Evolutionary conservation across 2,797 vertebrate species (phyloP), one percentile per base, ranked within the genome.

Genomic region (Echeneis naucrates): DNA sequence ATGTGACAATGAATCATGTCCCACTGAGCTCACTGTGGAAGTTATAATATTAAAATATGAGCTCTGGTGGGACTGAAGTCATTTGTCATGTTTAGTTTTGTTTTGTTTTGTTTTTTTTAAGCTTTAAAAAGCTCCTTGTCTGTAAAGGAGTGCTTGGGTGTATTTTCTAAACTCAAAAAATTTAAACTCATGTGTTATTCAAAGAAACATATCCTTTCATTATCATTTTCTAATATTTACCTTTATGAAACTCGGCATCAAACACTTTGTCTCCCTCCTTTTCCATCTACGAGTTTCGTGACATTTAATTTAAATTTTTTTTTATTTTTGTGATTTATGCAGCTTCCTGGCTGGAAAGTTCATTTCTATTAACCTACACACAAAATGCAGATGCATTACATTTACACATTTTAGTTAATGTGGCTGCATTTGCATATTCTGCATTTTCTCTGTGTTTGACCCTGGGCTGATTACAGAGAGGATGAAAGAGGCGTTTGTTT

Each of bases 311-410:
- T 56, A 35, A 47, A 11, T 42, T 38, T 3, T n/a, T n/a, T n/a
- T 30, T 30, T 30, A 30, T 30, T 30, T 30, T 30, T 62, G n/a
- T 62, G 63, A 68, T 75, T 76, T 17, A 60, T 72, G 48, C 32
- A 14, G 52, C 61, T 16, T 60, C 45, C 35, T 19, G 45, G 1
- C 6, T 38, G 12, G 1, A 74, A 30, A 65, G 71, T 57, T 81
- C 33, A 65, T 73, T 77, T 68, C 70, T 21, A 66, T 84, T 78
- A 77, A 58, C 68, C 69, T 26, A 1, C 35, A 40, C 8, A 4
- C 8, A 8, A 35, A 59, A 16, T 1, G 17, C 4, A 65, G 50
- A 65, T 21, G 27, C 42, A 21, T 77, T 42, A 48, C 51, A 44
- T 70, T 70, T 26, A 17, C 35, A 62, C 32, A 8, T 53, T 44